Base-by-base conservation (phyloP, 1,140 invertebrate species). In the Ceratina australensis region DNA sequence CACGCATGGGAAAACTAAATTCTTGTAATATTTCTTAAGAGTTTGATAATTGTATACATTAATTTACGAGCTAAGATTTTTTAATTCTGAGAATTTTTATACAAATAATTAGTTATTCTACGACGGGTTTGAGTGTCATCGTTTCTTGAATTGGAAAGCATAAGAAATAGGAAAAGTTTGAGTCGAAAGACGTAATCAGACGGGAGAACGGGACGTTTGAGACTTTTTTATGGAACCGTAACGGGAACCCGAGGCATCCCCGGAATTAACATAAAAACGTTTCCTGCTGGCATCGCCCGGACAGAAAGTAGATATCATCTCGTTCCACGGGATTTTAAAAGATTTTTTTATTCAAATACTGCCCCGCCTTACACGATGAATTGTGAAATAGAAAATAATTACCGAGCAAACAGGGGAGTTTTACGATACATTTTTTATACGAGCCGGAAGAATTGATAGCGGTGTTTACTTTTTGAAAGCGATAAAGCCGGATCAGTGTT, bases 231-330 rank as follows among this genome's bases (percentile, higher is more conserved):
- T 5, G 20, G 10, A 42, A 13, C 8, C 1, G 16, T 66, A 66
- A 7, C 15, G 13, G 2, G 20, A n/a, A 66, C 47, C 22, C 7
- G 16, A n/a, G 47, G 42, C 47, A 66, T 66, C 28, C 64, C n/a
- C 12, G 47, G 47, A 66, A 66, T 66, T 66, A 50, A 66, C 64
- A 66, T 66, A 50, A 66, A 50, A 42, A 50, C 64, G 22, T 66
- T 66, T 66, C 24, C 64, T 26, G 64, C 47, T 50, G 15, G 22
- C 24, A 66, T 24, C 16, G 64, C 50, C 16, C 64, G 50, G 22
- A 66, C 47, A 50, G 64, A 66, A 66, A 66, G 47, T 18, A 50
- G 22, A 22, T 49, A 65, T 49, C 64, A n/a, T 66, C 47, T 50
- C 16, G 16, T 66, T 50, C 20, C 64, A 3, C 2, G 22, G 7